A percentile compares a stretch with the other conserved stretches of the same genome.
Evolutionary conservation across 2,888 invertebrate species (phyloP).

Genomic region (Parnassius apollo): DNA sequence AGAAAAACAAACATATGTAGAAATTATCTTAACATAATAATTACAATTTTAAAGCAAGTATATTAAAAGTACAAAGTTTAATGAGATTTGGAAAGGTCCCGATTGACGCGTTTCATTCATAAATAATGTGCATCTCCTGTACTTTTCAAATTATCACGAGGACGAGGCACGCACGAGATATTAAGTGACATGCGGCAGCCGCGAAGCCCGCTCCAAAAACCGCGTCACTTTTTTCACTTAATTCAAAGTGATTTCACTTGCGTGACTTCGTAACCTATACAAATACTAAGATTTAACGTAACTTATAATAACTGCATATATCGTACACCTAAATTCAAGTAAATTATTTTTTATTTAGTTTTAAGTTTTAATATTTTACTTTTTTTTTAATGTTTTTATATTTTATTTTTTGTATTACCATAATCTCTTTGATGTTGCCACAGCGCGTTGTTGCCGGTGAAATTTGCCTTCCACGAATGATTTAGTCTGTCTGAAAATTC

Average conservation of each 20-base stretch:
- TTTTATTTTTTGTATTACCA: constrained; percentile 65
- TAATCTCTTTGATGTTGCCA: constrained; percentile 80
- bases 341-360: constrained; percentile 80
- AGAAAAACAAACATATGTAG: constrained; percentile 49
- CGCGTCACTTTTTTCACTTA: constrained; percentile 46
- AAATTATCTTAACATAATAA: constrained; percentile 50
- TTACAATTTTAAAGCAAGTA: constrained; percentile 51
- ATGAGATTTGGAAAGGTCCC: constrained; percentile 62
- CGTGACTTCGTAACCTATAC: constrained; percentile 60
- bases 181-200: constrained; percentile 32
- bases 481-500: constrained; percentile 64
- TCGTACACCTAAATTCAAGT: constrained; percentile 80
- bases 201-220: constrained; percentile 39
- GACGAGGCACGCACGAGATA: constrained; percentile 59
- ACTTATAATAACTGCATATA: constrained; percentile 79
- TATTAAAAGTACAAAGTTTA: constrained; percentile 59
- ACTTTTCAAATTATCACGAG: constrained; percentile 66
- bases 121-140: constrained; percentile 61
- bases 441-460: constrained; percentile 85
- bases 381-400: constrained; percentile 72
- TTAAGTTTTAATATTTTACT: constrained; percentile 79
- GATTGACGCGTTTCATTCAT: constrained; percentile 45
- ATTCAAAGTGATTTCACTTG: constrained; percentile 41
- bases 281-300: constrained; percentile 74
- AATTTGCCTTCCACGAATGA: constrained; percentile 85